Percentiles rank a stretch among this genome's conserved stretches.
phyloP scores from a whole-genome alignment of 2,113 vertebrate species.

The Gasterosteus nipponicus region DNA sequence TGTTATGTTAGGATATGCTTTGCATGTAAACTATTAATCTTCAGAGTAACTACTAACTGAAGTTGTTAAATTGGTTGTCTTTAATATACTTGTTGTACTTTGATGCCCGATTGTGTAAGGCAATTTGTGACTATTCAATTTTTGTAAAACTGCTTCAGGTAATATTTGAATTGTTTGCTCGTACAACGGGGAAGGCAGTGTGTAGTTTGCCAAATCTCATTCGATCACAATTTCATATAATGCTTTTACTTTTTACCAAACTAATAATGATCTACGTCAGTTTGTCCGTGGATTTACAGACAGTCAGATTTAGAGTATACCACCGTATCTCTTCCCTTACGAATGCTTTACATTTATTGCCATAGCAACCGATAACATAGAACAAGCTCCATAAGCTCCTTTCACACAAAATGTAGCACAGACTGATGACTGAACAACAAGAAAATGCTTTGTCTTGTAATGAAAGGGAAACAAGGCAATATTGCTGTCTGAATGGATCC shows the following conservation, averaged over 20 bases:
- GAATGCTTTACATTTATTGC: conserved; percentile 37
- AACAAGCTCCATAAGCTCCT: conserved; percentile 1
- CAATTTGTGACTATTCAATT: neutral
- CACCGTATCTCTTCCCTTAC: conserved; percentile 6
- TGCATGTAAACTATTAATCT: neutral
- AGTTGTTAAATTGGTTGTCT: neutral
- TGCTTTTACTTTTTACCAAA: neutral
- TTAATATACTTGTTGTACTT: neutral
- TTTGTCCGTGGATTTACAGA: neutral
- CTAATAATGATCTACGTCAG: neutral
- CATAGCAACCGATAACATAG: conserved; percentile 41
- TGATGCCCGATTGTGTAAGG: too few relatives aligned
- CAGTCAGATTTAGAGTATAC: neutral
- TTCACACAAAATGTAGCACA: conserved; percentile 38
- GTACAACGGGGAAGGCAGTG: neutral
- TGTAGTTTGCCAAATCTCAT: neutral
- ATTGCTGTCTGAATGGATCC: conserved; percentile 33
- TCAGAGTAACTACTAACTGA: neutral
- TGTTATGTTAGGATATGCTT: neutral
- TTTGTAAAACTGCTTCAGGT: neutral
- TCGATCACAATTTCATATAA: neutral
- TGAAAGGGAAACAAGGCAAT: conserved; percentile 48
- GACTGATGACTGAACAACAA: conserved; percentile 38
- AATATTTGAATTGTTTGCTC: neutral
- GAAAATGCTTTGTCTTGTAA: conserved; percentile 44